Evolutionary conservation across 2,888 invertebrate genomes (phyloP).

Genomic region (Caenorhabditis panamensis): DNA sequence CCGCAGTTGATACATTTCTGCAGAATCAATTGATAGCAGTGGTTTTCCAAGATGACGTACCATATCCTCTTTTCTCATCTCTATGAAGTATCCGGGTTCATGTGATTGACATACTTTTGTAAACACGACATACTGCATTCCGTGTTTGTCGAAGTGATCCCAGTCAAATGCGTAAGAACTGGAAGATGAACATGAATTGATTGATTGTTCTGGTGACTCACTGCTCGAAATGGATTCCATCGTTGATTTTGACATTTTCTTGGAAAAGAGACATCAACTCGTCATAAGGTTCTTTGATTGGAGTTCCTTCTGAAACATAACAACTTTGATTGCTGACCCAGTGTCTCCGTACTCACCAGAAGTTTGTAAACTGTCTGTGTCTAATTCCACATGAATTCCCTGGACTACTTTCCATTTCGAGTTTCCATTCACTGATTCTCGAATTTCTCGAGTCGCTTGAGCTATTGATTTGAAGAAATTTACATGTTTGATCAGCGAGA

Average conservation of each 20-base stretch:
- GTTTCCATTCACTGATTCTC: neutral
- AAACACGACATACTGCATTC: slow-evolving; percentile 34
- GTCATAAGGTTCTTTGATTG: slow-evolving; percentile 11
- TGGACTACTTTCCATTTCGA: slow-evolving; percentile 12
- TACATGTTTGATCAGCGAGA: neutral
- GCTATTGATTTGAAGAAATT: slow-evolving; percentile 7
- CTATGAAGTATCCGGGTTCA: slow-evolving; percentile 7
- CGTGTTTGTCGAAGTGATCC: neutral
- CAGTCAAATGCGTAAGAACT: slow-evolving; percentile 34
- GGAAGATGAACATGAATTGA: no score
- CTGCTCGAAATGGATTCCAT: slow-evolving; percentile 14
- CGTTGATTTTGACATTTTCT: neutral
- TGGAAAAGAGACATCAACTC: slow-evolving; percentile 19
- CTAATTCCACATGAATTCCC: slow-evolving; percentile 16
- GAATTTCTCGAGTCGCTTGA: slow-evolving; percentile 1
- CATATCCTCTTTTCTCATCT: slow-evolving; percentile 39
- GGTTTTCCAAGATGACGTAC: neutral
- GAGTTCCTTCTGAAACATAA: no score
- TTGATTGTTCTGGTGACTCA: neutral
- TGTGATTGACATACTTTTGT: slow-evolving; percentile 41
- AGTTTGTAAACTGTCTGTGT: neutral
- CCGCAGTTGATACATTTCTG: slow-evolving; percentile 25
- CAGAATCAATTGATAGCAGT: neutral
- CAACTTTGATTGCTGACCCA: no score
- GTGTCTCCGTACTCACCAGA: neutral